phyloP scores from a whole-genome alignment of 2,888 invertebrate genomes.

The Parnassius orleans region DNA sequence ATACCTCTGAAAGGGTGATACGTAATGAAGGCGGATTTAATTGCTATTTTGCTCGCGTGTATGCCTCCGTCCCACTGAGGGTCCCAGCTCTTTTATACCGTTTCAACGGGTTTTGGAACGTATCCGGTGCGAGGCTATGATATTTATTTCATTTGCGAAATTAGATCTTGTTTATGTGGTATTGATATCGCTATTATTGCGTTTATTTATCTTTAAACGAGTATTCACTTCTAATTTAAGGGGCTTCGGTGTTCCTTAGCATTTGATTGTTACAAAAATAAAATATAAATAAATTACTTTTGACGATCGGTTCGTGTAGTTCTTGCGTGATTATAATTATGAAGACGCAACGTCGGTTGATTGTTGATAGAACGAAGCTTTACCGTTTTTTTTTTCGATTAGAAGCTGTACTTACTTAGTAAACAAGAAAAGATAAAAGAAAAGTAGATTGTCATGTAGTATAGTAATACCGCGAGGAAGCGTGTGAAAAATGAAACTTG shows the following conservation, averaged over 20 bases:
- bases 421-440: too few relatives aligned
- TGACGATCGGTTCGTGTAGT: too few relatives aligned
- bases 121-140: constrained; percentile 12
- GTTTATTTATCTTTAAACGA: constrained; percentile 5
- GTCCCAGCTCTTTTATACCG: constrained; percentile 36
- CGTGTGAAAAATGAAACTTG: too few relatives aligned
- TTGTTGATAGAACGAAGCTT: too few relatives aligned
- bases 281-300: too few relatives aligned
- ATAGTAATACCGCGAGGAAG: too few relatives aligned
- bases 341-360: too few relatives aligned
- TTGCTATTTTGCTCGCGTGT: constrained; percentile 66
- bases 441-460: too few relatives aligned
- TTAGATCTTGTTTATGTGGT: constrained; percentile 15
- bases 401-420: too few relatives aligned
- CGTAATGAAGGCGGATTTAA: constrained; percentile 70
- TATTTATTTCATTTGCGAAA: constrained; percentile 25
- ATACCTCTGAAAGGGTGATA: constrained; percentile 42
- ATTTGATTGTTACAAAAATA: too few relatives aligned
- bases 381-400: too few relatives aligned
- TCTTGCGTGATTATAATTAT: too few relatives aligned
- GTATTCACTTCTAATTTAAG: not conserved
- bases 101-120: constrained; percentile 30
- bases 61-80: constrained; percentile 34
- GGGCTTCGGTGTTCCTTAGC: not conserved
- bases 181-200: constrained; percentile 14